Percentiles rank a stretch among this genome's conserved stretches.
Evolutionary conservation across 2,797 vertebrate species (phyloP).

Genomic region (Cercopithecus neglectus): DNA sequence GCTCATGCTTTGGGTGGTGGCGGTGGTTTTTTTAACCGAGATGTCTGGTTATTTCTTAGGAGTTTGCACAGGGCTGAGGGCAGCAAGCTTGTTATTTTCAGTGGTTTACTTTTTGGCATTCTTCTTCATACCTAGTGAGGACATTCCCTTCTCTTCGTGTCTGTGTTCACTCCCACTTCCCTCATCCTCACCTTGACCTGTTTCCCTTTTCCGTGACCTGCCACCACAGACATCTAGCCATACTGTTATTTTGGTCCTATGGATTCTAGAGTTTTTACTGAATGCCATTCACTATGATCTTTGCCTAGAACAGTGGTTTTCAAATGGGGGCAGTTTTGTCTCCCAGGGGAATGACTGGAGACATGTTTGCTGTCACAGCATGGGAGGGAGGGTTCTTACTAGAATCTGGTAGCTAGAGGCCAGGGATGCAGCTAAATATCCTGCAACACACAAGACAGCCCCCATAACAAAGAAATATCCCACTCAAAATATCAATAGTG

Average conservation of each 20-base stretch:
- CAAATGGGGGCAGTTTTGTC: not conserved
- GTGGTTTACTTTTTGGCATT: not conserved
- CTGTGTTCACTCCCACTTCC: not conserved
- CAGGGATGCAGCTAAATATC: not conserved
- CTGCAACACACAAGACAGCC: not conserved
- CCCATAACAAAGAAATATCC: not conserved
- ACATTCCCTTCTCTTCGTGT: not conserved
- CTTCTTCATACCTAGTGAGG: not conserved
- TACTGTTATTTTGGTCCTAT: not conserved
- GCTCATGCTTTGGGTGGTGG: accelerated
- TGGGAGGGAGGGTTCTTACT: not conserved
- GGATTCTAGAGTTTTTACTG: not conserved
- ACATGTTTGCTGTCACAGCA: not conserved
- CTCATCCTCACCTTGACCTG: not conserved
- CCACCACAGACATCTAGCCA: not conserved
- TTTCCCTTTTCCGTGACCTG: not conserved
- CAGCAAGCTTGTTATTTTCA: not conserved
- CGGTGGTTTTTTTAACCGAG: not conserved
- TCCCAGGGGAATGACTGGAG: not conserved
- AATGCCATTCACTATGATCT: not conserved
- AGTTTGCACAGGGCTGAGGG: not conserved
- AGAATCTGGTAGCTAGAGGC: not conserved
- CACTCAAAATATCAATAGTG: not conserved
- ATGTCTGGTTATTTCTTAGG: not conserved
- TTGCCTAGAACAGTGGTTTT: not conserved